Base-by-base conservation (phyloP, 1,140 invertebrate species). In the Formica exsecta region DNA sequence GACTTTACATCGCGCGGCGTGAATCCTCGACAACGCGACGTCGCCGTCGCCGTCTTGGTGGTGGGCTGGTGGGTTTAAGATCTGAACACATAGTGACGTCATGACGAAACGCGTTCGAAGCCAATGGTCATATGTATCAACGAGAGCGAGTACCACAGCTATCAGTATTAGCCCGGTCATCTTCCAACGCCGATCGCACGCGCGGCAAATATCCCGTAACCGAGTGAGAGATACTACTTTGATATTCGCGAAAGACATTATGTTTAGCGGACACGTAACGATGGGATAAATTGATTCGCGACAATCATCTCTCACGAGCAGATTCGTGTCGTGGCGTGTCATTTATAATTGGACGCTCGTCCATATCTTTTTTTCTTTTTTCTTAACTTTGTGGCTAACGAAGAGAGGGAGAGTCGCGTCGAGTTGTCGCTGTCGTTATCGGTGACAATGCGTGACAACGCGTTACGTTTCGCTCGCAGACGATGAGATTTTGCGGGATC, bases 81-180 rank as follows among this genome's bases (percentile, higher is more conserved):
- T 80, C 48, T 16, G 32, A 48, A 48, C 13, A 61, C 54, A 41
- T 19, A 38, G 48, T 61, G 66, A 81, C 76, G 64, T 80, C 76
- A 70, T 22, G 44, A 54, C 68, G 68, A 83, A 74, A 61, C 54
- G 68, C 79, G 79, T 62, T 89, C 48, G 77, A 80, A 86, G 87
- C 83, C 84, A 89, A 89, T 85, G 77, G 87, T 86, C 74, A 81
- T 79, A 87, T 87, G 79, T 81, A 87, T 85, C 64, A 70, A 66
- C 70, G 65, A 70, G 68, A 83, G 25, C 75, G 86, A 79, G 87
- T 88, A 81, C 76, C 80, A 4, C 48, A 86, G 87, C 92, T 93
- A 92, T 92, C 92, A 93, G 92, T 93, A 92, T 93, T 93, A 92
- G 80, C 86, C 86, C 86, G 91, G 85, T 91, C 85, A 91, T 91